Percentiles rank a stretch among this genome's conserved stretches.
These are phyloP conservation scores for Leptonema lineaticorne DNA, from an alignment of 1,140 invertebrate species.

Conservation along the genomic window DNA sequence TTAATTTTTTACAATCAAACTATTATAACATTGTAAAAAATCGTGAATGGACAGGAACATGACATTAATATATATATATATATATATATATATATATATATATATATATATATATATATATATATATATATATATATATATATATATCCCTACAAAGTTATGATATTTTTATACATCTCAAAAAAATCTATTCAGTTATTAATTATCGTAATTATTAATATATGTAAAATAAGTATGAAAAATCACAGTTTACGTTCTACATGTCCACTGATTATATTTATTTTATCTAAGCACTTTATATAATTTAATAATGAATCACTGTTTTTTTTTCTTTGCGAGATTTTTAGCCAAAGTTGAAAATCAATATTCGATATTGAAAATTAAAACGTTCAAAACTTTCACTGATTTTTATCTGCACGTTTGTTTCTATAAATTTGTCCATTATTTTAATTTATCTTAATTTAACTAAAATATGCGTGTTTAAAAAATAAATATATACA, in stretches of 20 bases:
- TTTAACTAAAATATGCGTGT: background rate
- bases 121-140: too few relatives aligned
- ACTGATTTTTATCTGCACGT: background rate
- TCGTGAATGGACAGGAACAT: slow-evolving; percentile 1
- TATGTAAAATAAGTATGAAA: background rate
- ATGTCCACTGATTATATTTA: background rate
- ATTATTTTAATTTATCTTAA: background rate
- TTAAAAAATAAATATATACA: background rate
- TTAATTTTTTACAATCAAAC: too few relatives aligned
- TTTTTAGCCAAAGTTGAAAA: too few relatives aligned
- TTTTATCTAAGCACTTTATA: background rate
- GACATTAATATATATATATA: background rate
- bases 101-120: too few relatives aligned
- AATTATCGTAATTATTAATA: too few relatives aligned
- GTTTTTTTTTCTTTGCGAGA: background rate
- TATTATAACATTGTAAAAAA: too few relatives aligned
- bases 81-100: too few relatives aligned
- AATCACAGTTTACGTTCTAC: background rate
- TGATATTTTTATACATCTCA: background rate
- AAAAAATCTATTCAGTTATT: too few relatives aligned
- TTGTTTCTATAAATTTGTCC: background rate
- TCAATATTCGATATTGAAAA: too few relatives aligned
- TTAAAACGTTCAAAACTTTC: background rate
- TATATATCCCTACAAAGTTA: background rate
- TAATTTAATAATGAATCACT: background rate